phyloP scores from a whole-genome alignment of 2,797 vertebrate genomes.

The Hephaestus fuliginosus region DNA sequence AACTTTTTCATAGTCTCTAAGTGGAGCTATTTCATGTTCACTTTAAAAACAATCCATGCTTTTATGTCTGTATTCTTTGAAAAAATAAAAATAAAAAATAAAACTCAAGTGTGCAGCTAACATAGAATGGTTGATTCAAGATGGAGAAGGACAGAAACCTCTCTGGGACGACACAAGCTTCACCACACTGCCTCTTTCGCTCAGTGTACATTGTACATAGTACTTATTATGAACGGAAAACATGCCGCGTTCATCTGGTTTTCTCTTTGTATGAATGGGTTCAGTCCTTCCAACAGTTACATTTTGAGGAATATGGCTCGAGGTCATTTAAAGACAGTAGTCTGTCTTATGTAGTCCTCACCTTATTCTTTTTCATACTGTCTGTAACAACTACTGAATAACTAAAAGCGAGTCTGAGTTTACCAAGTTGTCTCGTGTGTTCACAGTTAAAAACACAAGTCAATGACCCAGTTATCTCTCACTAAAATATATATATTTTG shows the following conservation, averaged over 20 bases:
- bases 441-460: background rate
- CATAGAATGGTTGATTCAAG: background rate
- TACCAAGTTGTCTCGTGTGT: background rate
- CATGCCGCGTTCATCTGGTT: slow-evolving; percentile 1
- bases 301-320: background rate
- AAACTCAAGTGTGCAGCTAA: background rate
- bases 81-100: slow-evolving; percentile 1
- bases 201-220: background rate
- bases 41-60: background rate
- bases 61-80: background rate
- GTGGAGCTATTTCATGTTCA: background rate
- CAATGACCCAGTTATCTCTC: background rate
- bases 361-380: background rate
- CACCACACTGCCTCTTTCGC: background rate
- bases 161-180: slow-evolving; percentile 7
- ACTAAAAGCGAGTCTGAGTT: background rate
- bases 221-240: slow-evolving; percentile 1
- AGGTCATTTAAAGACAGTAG: background rate
- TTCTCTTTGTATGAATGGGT: background rate
- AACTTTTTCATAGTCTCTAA: background rate
- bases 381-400: background rate
- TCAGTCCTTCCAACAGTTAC: background rate
- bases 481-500: background rate
- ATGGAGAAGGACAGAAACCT: slow-evolving; percentile 1
- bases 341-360: too few relatives aligned